Percentiles rank a stretch among this genome's conserved stretches.
These are phyloP conservation scores for Streptopelia turtur DNA, from an alignment of 2,797 vertebrate species.

Conservation along the genomic window DNA sequence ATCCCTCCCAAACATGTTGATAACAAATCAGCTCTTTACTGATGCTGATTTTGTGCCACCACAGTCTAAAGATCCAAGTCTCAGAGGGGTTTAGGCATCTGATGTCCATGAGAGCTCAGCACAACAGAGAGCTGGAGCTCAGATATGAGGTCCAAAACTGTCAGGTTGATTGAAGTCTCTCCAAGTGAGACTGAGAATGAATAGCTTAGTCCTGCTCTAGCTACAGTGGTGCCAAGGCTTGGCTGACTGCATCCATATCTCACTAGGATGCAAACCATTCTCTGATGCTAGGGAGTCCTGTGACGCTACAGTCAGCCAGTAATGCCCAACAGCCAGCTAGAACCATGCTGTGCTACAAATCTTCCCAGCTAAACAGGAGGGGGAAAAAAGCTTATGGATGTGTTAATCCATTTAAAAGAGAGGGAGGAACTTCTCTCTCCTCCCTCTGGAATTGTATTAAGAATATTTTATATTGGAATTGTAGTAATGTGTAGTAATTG, in stretches of 20 bases:
- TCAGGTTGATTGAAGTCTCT: neutral
- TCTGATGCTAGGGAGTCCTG: neutral
- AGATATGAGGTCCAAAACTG: neutral
- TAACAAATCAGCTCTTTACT: neutral
- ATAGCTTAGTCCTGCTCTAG: neutral
- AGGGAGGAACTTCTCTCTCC: neutral
- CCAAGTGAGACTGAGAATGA: neutral
- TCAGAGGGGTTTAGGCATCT: neutral
- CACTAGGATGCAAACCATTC: neutral
- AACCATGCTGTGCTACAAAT: neutral
- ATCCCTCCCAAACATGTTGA: neutral
- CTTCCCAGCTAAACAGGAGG: neutral
- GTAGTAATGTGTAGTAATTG: conserved; percentile 43
- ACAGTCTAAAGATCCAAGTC: neutral
- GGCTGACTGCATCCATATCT: neutral
- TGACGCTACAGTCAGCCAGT: neutral
- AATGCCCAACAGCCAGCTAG: neutral
- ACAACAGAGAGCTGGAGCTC: neutral
- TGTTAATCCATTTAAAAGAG: conserved; percentile 52
- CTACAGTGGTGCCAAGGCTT: neutral
- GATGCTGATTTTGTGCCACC: neutral
- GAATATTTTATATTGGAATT: conserved; percentile 59
- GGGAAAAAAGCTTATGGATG: neutral
- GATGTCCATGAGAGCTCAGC: neutral
- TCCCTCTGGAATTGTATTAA: conserved; percentile 38